phyloP scores from a whole-genome alignment of 1,140 invertebrate species.

The Cheumatopsyche charites region DNA sequence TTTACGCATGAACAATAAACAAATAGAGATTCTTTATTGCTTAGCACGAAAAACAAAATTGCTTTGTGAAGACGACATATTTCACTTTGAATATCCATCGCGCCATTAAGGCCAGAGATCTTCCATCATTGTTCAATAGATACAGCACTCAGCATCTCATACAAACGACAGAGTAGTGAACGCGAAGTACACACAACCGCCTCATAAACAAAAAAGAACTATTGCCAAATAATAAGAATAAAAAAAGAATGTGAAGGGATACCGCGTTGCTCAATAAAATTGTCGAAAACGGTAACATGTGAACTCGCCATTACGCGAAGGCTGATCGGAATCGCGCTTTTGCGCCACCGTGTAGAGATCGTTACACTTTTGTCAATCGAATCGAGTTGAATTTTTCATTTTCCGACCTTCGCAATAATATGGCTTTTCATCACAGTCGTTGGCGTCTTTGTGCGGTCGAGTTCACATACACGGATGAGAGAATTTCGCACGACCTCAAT shows the following conservation, averaged over 20 bases:
- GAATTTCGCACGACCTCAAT: slow-evolving; percentile 29
- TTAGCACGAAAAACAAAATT: too few relatives aligned
- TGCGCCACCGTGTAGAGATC: not conserved
- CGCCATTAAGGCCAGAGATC: too few relatives aligned
- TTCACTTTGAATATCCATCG: too few relatives aligned
- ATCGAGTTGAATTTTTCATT: not conserved
- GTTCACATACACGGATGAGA: slow-evolving; percentile 7
- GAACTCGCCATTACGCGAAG: not conserved
- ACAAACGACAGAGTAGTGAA: too few relatives aligned
- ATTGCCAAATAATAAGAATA: not conserved
- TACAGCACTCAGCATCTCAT: too few relatives aligned
- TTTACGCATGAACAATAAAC: too few relatives aligned
- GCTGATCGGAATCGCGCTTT: slow-evolving; percentile 30
- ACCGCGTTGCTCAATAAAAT: slow-evolving; percentile 11
- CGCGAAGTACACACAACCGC: too few relatives aligned
- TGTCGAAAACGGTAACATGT: not conserved
- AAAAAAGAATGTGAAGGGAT: slow-evolving; percentile 19
- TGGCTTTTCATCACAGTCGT: not conserved
- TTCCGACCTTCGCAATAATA: slow-evolving; percentile 11
- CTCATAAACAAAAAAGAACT: not conserved
- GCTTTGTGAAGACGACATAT: too few relatives aligned
- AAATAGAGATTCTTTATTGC: too few relatives aligned
- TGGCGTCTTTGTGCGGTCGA: not conserved
- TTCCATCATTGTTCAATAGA: too few relatives aligned
- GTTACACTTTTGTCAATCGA: slow-evolving; percentile 11